Evolutionary conservation across 1,140 invertebrate species (phyloP).

Genomic region (Zaprionus tsacasi): DNA sequence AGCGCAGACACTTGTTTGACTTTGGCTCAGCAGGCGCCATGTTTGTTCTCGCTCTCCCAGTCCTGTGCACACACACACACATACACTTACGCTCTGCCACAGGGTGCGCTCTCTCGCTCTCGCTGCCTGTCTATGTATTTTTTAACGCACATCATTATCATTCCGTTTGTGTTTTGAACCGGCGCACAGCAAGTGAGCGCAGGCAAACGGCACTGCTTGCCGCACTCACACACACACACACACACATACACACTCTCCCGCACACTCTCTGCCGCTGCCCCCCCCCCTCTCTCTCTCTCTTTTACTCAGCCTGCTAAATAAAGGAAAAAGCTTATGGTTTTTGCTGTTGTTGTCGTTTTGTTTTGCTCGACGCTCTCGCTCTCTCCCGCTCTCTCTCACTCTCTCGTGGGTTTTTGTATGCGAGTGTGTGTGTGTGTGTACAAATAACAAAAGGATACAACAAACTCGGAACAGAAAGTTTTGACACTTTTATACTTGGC

Average conservation of each 20-base stretch:
- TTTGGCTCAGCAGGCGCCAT: constrained; percentile 57
- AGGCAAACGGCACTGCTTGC: constrained; percentile 29
- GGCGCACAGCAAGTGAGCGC: constrained; percentile 63
- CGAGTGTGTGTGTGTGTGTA: constrained; percentile 29
- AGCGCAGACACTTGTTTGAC: constrained; percentile 71
- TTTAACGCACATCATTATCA: constrained; percentile 82
- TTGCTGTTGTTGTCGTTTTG: constrained; percentile 46
- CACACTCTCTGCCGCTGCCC: constrained; percentile 15
- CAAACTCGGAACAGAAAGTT: constrained; percentile 76
- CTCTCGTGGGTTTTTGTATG: constrained; percentile 23
- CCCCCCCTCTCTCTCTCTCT: constrained; percentile 5
- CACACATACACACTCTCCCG: constrained; percentile 19
- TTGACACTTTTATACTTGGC: constrained; percentile 81
- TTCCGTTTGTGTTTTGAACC: constrained; percentile 81
- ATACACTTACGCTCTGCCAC: background rate
- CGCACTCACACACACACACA: constrained; percentile 23
- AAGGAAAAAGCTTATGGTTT: constrained; percentile 69
- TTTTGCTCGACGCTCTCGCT: constrained; percentile 30
- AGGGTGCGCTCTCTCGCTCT: constrained; percentile 4
- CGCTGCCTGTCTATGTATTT: constrained; percentile 49
- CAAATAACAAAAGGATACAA: constrained; percentile 77
- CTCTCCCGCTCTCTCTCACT: constrained; percentile 10
- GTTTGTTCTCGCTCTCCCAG: constrained; percentile 32
- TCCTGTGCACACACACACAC: background rate
- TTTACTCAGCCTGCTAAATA: constrained; percentile 12